phyloP scores from a whole-genome alignment of 2,113 vertebrate species.

The Rana temporaria region DNA sequence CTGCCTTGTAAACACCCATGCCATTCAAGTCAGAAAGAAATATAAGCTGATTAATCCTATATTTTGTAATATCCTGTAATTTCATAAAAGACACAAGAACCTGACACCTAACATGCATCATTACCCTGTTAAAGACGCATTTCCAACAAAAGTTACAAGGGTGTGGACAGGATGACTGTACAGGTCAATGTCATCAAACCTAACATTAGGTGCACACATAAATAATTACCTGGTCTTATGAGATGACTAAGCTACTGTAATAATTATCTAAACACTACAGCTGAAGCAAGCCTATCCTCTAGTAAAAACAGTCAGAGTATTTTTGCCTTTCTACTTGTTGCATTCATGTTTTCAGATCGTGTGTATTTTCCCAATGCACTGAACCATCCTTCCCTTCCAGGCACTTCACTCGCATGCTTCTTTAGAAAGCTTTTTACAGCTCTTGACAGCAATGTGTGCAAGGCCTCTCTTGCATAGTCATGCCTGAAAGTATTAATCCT shows the following conservation, averaged over 20 bases:
- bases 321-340: neutral
- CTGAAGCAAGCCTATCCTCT: neutral
- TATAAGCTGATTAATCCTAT: neutral
- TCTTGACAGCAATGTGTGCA: neutral
- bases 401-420: neutral
- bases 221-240: neutral
- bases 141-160: neutral
- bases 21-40: neutral
- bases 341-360: neutral
- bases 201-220: neutral
- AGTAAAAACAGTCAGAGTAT: neutral
- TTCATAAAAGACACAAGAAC: conserved; percentile 1
- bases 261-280: neutral
- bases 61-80: neutral
- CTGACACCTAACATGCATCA: neutral
- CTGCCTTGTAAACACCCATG: neutral
- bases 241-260: neutral
- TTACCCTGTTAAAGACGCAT: neutral
- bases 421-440: neutral
- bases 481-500: conserved; percentile 18
- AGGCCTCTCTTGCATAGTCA: conserved; percentile 2
- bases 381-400: conserved; percentile 13
- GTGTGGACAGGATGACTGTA: neutral
- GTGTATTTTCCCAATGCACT: neutral
- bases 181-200: neutral